Evolutionary conservation across 1,140 invertebrate species (phyloP).

Genomic region (Zophobas atratus): DNA sequence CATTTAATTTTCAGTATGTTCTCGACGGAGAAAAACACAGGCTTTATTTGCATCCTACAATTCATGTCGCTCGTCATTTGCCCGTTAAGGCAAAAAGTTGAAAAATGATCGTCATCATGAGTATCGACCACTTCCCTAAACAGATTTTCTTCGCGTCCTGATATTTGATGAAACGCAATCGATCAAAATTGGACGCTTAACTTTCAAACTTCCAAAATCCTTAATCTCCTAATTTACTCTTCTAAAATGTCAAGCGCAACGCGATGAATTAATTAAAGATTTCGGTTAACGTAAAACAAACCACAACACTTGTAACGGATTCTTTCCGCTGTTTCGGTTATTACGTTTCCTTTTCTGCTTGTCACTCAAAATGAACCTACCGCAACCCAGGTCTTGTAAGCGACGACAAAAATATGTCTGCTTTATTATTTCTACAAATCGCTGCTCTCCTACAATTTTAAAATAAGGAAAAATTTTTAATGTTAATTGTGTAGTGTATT

Average conservation of each 20-base stretch:
- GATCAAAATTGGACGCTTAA: not conserved
- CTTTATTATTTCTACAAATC: too few species aligned
- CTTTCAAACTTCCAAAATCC: constrained; percentile 1
- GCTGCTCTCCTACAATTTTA: too few species aligned
- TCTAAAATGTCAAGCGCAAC: not conserved
- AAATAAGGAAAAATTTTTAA: too few species aligned
- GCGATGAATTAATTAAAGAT: constrained; percentile 5
- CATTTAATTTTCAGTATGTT: constrained; percentile 60
- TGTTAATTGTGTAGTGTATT: too few species aligned
- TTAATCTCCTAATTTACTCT: constrained; percentile 7
- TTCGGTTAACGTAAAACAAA: not conserved
- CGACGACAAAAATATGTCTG: too few species aligned
- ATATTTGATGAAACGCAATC: not conserved
- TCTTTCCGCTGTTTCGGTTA: too few species aligned
- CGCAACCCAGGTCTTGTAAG: too few species aligned
- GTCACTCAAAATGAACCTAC: too few species aligned
- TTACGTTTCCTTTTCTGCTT: too few species aligned
- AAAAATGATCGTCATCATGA: not conserved
- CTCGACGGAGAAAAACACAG: constrained; percentile 45
- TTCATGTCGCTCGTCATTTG: constrained; percentile 2
- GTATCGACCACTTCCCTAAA: not conserved
- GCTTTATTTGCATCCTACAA: constrained; percentile 8
- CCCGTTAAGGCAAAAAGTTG: not conserved
- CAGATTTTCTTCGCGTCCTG: not conserved
- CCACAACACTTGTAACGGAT: too few species aligned